Conservation (phyloP, 2,797 vertebrate genomes). For the Tragopan temminckii region DNA sequence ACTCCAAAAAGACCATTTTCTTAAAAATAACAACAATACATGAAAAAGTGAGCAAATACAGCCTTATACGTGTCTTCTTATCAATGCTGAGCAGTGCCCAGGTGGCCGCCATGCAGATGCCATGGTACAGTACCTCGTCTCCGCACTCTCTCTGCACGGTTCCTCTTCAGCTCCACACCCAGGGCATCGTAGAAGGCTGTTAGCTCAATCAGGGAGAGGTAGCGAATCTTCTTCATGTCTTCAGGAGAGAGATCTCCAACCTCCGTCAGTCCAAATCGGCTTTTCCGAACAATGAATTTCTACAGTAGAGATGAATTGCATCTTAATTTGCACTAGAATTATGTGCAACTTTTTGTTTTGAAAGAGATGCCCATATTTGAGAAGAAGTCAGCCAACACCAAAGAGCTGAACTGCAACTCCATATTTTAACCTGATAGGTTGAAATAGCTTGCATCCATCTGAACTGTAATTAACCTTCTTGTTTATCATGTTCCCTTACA, state of each 20-base stretch:
- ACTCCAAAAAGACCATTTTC: conserved; percentile 93
- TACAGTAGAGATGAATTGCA: conserved; percentile 37
- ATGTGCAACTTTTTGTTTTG: neutral
- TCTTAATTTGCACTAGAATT: neutral
- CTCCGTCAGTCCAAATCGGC: conserved; percentile 86
- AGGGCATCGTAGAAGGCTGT: conserved; percentile 91
- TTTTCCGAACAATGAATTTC: conserved; percentile 83
- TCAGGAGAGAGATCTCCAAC: conserved; percentile 91
- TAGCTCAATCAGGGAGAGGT: conserved; percentile 92
- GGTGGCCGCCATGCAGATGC: neutral
- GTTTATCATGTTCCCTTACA: neutral
- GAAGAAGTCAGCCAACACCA: neutral
- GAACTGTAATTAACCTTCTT: neutral
- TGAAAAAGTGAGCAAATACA: neutral
- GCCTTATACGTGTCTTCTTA: accelerated
- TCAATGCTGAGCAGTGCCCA: accelerated
- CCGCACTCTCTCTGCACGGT: conserved; percentile 81
- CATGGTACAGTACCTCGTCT: conserved; percentile 82
- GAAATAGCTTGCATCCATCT: neutral
- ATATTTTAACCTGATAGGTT: neutral
- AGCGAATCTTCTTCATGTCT: conserved; percentile 91
- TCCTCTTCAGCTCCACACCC: conserved; percentile 91
- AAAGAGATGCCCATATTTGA: accelerated
- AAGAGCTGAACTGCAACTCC: neutral
- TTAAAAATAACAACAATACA: conserved; percentile 67